Conservation (phyloP, 2,797 vertebrate species). For the Phalloptychus januarius region DNA sequence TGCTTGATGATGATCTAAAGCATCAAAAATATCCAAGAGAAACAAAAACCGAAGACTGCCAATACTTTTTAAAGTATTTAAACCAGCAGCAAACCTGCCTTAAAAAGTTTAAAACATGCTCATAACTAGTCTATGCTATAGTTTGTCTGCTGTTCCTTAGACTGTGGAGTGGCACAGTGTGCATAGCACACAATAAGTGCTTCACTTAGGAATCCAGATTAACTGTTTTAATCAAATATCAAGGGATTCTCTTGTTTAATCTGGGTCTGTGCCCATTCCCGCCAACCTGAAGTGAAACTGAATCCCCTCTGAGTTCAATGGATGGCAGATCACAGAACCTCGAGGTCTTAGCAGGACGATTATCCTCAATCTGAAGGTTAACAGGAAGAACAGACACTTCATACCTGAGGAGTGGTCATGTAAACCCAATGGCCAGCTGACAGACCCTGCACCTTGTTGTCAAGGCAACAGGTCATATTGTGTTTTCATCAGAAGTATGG, state of each 20-base stretch:
- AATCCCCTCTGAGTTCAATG: conserved; percentile 75
- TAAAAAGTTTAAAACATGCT: too few relatives aligned
- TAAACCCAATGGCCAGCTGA: conserved; percentile 57
- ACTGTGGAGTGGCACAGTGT: background rate
- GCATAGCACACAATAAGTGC: background rate
- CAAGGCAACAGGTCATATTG: conserved; percentile 47
- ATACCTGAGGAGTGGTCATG: conserved; percentile 73
- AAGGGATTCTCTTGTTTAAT: conserved; percentile 52
- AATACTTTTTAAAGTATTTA: background rate
- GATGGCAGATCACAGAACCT: conserved; percentile 83
- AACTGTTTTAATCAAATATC: conserved; percentile 52
- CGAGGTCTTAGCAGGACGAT: conserved; percentile 81
- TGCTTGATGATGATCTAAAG: background rate
- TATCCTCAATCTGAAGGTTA: conserved; percentile 84
- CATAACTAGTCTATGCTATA: background rate
- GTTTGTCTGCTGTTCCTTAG: background rate
- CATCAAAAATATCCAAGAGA: background rate
- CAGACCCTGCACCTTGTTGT: conserved; percentile 35
- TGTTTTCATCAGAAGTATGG: conserved; percentile 60
- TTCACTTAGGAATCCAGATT: conserved; percentile 29
- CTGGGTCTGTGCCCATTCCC: conserved; percentile 12
- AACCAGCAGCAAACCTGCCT: too few relatives aligned
- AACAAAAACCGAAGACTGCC: background rate
- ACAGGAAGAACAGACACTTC: conserved; percentile 83
- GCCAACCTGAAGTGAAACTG: conserved; percentile 64